These are phyloP conservation scores for Drosophila littoralis DNA, from an alignment of 1,140 invertebrate species.

Conservation along the genomic window DNA sequence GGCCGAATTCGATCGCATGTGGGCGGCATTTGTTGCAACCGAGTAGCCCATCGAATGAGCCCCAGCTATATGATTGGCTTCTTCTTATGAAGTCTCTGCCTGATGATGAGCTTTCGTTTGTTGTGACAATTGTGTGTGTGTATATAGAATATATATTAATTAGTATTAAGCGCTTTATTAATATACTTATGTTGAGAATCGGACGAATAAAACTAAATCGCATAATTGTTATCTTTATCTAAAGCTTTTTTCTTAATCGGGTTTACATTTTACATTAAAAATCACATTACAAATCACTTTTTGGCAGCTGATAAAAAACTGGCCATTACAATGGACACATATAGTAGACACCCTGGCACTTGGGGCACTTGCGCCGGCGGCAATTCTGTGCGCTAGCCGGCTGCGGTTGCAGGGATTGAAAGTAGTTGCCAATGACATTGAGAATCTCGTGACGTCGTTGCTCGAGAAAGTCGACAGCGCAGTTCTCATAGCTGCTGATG, in stretches of 20 bases:
- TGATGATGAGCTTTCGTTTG: too few relatives aligned
- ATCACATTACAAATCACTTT: background rate
- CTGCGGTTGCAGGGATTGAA: constrained; percentile 46
- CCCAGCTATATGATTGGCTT: too few relatives aligned
- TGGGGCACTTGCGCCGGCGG: constrained; percentile 47
- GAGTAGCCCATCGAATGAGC: too few relatives aligned
- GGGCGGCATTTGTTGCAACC: background rate
- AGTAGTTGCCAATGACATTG: constrained; percentile 51
- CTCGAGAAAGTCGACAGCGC: constrained; percentile 54
- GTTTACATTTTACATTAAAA: background rate
- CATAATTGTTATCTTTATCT: too few relatives aligned
- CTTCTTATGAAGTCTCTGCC: too few relatives aligned
- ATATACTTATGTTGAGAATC: too few relatives aligned
- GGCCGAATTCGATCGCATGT: background rate
- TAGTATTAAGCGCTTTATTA: too few relatives aligned
- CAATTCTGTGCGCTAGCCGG: constrained; percentile 3
- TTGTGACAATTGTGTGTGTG: too few relatives aligned
- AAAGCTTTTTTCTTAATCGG: too few relatives aligned
- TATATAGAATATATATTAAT: too few relatives aligned
- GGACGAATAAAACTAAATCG: too few relatives aligned
- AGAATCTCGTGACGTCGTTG: constrained; percentile 57
- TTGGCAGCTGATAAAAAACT: too few relatives aligned
- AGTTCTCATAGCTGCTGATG: constrained; percentile 61
- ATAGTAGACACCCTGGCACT: constrained; percentile 67
- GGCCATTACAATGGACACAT: constrained; percentile 51